Evolutionary conservation across 2,888 invertebrate species (phyloP).

Genomic region (Aethes cnicana): DNA sequence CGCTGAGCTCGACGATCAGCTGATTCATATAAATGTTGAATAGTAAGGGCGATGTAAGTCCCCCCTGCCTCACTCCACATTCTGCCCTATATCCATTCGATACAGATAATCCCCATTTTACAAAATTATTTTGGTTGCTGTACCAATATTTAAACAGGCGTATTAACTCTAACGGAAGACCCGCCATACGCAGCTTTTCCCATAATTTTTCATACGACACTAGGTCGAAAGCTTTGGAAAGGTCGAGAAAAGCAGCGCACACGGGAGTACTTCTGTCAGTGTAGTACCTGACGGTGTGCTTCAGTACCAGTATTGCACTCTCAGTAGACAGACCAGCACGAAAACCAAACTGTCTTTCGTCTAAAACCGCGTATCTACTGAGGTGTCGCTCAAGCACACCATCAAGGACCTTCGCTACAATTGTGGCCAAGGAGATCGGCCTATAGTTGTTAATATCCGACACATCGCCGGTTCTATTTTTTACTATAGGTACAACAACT

Average conservation of each 20-base stretch:
- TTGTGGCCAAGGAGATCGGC: neutral
- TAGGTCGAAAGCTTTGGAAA: neutral
- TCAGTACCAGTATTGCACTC: neutral
- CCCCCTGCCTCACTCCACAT: neutral
- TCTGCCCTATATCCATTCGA: too few relatives aligned
- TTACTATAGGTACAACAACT: too few relatives aligned
- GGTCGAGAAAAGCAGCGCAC: neutral
- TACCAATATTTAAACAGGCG: conserved; percentile 4
- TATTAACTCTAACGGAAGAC: neutral
- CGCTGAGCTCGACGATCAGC: too few relatives aligned
- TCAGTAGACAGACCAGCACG: neutral
- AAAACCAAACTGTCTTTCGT: neutral
- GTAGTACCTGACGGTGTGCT: neutral
- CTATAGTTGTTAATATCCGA: neutral
- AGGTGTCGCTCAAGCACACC: too few relatives aligned
- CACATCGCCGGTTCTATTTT: too few relatives aligned
- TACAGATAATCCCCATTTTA: conserved; percentile 8
- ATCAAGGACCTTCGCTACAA: neutral
- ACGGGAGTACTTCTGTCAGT: neutral
- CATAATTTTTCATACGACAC: neutral
- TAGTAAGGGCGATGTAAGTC: too few relatives aligned
- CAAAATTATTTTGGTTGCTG: conserved; percentile 2
- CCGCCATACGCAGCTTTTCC: neutral
- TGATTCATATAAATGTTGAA: too few relatives aligned
- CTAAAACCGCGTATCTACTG: too few relatives aligned